Conservation (phyloP, 2,113 vertebrate genomes). For the Manacus vitellinus region DNA sequence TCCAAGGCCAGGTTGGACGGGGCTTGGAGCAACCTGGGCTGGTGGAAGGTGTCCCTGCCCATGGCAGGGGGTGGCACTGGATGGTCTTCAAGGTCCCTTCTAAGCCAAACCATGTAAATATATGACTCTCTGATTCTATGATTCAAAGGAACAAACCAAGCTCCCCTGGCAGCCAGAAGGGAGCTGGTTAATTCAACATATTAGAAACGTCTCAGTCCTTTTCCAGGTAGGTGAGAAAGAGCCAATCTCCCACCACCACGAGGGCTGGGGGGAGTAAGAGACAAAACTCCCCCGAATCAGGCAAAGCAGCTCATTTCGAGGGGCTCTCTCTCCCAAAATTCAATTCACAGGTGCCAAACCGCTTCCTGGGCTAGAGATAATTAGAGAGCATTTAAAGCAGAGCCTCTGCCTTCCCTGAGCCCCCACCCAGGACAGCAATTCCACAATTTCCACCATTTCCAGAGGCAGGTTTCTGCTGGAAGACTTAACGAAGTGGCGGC, state of each 20-base stretch:
- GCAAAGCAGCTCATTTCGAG: background rate
- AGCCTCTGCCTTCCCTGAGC: background rate
- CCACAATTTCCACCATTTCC: background rate
- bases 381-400: slow-evolving; percentile 14
- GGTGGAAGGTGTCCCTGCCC: too few species aligned
- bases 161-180: background rate
- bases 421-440: background rate
- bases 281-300: background rate
- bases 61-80: too few species aligned
- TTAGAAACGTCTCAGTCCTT: background rate
- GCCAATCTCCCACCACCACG: background rate
- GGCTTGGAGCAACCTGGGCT: too few species aligned
- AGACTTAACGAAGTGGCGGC: background rate
- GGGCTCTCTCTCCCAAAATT: background rate
- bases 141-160: background rate
- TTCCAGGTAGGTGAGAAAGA: background rate
- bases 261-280: background rate
- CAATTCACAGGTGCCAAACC: slow-evolving; percentile 15
- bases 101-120: too few species aligned
- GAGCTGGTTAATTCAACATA: background rate
- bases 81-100: too few species aligned
- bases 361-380: background rate
- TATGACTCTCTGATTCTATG: background rate
- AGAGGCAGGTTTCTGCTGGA: background rate
- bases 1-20: too few species aligned